Percentiles rank a stretch among this genome's conserved stretches.
Conservation (phyloP, 1,140 invertebrate species). For the Pseudomyrmex flavicornis region DNA sequence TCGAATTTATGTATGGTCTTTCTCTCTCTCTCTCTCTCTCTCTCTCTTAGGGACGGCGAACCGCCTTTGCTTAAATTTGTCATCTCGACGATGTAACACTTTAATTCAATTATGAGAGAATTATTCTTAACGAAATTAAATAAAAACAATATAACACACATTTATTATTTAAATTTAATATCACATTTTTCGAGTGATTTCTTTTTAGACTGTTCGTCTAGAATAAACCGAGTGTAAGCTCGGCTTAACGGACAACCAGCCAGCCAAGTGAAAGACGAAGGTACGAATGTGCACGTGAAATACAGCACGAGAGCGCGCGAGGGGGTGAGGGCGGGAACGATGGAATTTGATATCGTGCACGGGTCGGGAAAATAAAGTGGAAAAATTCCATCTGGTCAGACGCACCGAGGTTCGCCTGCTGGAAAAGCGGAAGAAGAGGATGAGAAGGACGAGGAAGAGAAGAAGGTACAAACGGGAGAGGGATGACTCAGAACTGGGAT, state of each 20-base stretch:
- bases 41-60: too few species aligned
- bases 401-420: slow-evolving; percentile 44
- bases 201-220: slow-evolving; percentile 16
- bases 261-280: not conserved
- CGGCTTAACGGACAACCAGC: slow-evolving; percentile 32
- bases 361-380: slow-evolving; percentile 75
- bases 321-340: slow-evolving; percentile 31
- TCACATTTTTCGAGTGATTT: not conserved
- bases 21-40: not conserved
- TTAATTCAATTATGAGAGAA: too few species aligned
- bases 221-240: slow-evolving; percentile 36
- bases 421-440: slow-evolving; percentile 33
- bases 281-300: slow-evolving; percentile 58
- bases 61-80: too few species aligned
- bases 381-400: slow-evolving; percentile 77
- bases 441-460: slow-evolving; percentile 29
- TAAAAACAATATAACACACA: too few species aligned
- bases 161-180: too few species aligned
- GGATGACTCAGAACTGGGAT: slow-evolving; percentile 37
- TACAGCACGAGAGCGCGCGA: slow-evolving; percentile 36
- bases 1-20: slow-evolving; percentile 49
- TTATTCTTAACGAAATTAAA: too few species aligned
- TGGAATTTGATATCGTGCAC: slow-evolving; percentile 77
- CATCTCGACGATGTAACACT: too few species aligned
- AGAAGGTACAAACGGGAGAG: not conserved